Conservation (phyloP, 1,140 invertebrate genomes). For the Apis cerana region DNA sequence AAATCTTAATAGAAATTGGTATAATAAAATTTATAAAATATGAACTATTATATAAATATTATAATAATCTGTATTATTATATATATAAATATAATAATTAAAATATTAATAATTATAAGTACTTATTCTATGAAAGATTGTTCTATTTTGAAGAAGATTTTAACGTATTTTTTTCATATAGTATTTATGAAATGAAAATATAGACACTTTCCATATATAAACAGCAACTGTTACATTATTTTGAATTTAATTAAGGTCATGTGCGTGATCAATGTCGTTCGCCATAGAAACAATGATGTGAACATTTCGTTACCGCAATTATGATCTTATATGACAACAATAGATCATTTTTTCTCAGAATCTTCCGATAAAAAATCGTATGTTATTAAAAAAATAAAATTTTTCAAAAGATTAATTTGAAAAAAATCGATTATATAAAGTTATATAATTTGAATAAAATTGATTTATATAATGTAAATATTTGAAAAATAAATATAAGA, state of each 20-base stretch:
- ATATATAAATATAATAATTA: no score
- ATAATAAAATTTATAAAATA: no score
- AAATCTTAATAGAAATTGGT: no score
- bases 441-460: no score
- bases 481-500: background rate
- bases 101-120: background rate
- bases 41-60: no score
- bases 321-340: constrained; percentile 43
- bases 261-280: constrained; percentile 76
- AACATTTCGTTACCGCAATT: constrained; percentile 46
- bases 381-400: constrained; percentile 16
- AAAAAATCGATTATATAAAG: background rate
- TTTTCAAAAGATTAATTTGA: constrained; percentile 10
- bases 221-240: background rate
- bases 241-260: constrained; percentile 75
- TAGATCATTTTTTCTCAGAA: constrained; percentile 53
- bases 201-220: constrained; percentile 6
- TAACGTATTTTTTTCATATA: background rate
- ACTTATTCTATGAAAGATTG: background rate
- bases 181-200: background rate
- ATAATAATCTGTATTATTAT: no score
- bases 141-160: background rate
- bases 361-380: constrained; percentile 50
- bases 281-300: constrained; percentile 71
- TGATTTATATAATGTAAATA: background rate